Evolutionary conservation across 2,888 invertebrate species (phyloP).

Genomic region (Loripinus fragilis): DNA sequence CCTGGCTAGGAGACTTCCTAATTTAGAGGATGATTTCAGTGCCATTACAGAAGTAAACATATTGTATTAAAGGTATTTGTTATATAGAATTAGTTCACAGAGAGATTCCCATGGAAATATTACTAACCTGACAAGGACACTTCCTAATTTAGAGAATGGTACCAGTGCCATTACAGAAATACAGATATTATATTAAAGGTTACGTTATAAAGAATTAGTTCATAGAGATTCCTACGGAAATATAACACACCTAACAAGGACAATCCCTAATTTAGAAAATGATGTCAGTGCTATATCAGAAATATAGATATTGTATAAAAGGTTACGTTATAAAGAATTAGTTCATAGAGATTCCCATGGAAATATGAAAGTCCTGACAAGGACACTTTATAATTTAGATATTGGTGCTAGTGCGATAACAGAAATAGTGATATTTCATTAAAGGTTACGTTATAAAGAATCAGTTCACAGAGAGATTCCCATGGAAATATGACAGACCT

Average conservation of each 20-base stretch:
- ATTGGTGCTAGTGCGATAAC: no score
- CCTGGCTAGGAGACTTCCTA: neutral
- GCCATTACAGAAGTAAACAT: neutral
- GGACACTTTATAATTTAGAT: neutral
- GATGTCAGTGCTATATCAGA: neutral
- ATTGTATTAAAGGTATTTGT: no score
- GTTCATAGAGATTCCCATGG: neutral
- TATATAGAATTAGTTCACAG: constrained; percentile 5
- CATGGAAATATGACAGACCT: neutral
- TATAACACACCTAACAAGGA: neutral
- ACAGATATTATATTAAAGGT: no score
- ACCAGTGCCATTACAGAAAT: no score
- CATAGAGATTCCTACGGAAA: neutral
- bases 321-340: constrained; percentile 6
- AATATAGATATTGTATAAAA: no score
- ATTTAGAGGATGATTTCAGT: neutral
- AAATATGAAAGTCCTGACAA: neutral
- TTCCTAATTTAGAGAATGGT: neutral
- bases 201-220: constrained; percentile 4
- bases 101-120: neutral
- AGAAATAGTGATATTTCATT: no score
- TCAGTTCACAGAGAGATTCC: neutral
- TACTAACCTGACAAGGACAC: neutral
- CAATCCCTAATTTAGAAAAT: neutral
- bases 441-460: constrained; percentile 2